Evolutionary conservation across 2,888 invertebrate genomes (phyloP).

Genomic region (Orchestes rusci): DNA sequence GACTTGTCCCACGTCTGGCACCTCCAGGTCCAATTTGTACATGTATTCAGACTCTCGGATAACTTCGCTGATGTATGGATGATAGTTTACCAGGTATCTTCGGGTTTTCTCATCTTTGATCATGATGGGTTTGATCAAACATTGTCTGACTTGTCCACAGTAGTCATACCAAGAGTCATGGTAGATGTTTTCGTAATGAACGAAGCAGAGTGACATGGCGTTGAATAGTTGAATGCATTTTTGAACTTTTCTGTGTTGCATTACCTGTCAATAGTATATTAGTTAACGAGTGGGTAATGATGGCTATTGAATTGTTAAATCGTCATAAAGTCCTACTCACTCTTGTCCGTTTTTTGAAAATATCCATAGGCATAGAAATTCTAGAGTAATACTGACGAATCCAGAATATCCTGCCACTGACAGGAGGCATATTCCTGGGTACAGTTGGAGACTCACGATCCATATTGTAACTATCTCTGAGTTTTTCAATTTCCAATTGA

Average conservation of each 20-base stretch:
- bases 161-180: constrained; percentile 75
- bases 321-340: constrained; percentile 22
- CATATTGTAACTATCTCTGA: constrained; percentile 72
- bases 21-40: constrained; percentile 64
- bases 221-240: constrained; percentile 72
- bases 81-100: constrained; percentile 64
- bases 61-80: constrained; percentile 62
- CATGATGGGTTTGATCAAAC: constrained; percentile 64
- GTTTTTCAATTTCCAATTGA: constrained; percentile 59
- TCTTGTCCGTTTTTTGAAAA: constrained; percentile 43
- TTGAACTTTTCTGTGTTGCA: constrained; percentile 60
- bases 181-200: constrained; percentile 77
- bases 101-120: constrained; percentile 59
- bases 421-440: constrained; percentile 70
- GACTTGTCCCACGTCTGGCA: constrained; percentile 70
- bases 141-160: constrained; percentile 61
- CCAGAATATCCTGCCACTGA: constrained; percentile 77
- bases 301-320: too few species aligned
- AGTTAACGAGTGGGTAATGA: not conserved
- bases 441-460: constrained; percentile 66
- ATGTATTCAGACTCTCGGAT: constrained; percentile 77
- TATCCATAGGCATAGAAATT: constrained; percentile 68
- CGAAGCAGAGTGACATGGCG: constrained; percentile 67
- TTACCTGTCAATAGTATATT: constrained; percentile 39
- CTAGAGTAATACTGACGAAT: constrained; percentile 68